phyloP scores from a whole-genome alignment of 1,140 invertebrate species.

The Polyergus mexicanus region DNA sequence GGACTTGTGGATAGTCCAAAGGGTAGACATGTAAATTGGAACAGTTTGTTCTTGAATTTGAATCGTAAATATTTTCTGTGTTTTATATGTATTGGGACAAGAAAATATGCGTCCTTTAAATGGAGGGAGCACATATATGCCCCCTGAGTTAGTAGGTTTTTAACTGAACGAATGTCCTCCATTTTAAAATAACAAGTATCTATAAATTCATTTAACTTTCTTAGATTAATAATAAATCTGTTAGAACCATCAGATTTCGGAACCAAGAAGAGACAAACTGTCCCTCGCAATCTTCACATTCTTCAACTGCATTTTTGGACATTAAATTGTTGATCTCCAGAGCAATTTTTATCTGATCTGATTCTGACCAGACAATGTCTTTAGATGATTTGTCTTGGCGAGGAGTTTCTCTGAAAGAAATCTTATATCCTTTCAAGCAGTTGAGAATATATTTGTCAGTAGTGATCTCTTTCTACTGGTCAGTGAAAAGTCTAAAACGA shows the following conservation, averaged over 20 bases:
- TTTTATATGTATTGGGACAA: background rate
- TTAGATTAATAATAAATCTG: slow-evolving; percentile 74
- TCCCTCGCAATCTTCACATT: background rate
- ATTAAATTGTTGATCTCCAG: background rate
- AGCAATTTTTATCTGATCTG: background rate
- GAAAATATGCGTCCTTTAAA: slow-evolving; percentile 13
- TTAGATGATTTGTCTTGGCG: background rate
- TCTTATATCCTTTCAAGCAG: background rate
- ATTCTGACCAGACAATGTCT: background rate
- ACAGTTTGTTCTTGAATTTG: slow-evolving; percentile 25
- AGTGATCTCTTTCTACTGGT: background rate
- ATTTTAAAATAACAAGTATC: slow-evolving; percentile 69
- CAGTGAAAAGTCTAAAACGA: background rate
- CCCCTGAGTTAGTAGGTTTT: slow-evolving; percentile 22
- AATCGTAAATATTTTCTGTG: slow-evolving; percentile 45
- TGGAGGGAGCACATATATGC: slow-evolving; percentile 58
- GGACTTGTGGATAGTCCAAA: background rate
- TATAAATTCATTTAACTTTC: slow-evolving; percentile 71
- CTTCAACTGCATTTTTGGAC: background rate
- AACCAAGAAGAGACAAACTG: slow-evolving; percentile 59
- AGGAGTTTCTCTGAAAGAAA: background rate
- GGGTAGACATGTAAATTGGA: background rate
- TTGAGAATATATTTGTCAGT: background rate
- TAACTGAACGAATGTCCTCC: slow-evolving; percentile 63
- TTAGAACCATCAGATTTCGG: slow-evolving; percentile 63